A percentile compares a stretch with the other conserved stretches of the same genome.
Evolutionary conservation across 2,797 vertebrate species (phyloP).

Genomic region (Lacerta agilis): DNA sequence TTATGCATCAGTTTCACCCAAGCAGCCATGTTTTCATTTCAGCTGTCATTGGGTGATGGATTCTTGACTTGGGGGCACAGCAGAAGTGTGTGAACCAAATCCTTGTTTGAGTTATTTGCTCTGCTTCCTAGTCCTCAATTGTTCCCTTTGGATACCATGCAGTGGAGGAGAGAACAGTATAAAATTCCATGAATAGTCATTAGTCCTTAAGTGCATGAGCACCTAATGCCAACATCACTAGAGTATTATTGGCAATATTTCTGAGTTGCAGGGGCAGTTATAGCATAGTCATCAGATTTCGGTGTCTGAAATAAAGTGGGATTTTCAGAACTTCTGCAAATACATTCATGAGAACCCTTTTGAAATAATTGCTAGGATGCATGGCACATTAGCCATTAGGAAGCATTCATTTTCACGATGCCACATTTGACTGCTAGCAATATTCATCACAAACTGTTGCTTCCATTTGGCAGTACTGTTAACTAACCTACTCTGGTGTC

Average conservation of each 20-base stretch:
- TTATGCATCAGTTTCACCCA: not conserved
- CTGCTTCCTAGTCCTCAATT: constrained; percentile 4
- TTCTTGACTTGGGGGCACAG: constrained; percentile 6
- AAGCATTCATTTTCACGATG: not conserved
- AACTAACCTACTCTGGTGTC: not conserved
- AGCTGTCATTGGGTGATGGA: not conserved
- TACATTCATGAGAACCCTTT: not conserved
- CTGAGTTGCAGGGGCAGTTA: not conserved
- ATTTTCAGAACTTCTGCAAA: not conserved
- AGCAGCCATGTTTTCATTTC: constrained; percentile 13
- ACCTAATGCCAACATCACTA: not conserved
- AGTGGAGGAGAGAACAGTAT: not conserved
- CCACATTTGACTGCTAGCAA: not conserved
- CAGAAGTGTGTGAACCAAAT: not conserved
- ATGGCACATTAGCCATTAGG: not conserved
- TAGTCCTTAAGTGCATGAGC: not conserved
- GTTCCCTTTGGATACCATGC: not conserved
- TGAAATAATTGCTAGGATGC: not conserved
- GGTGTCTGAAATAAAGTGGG: not conserved
- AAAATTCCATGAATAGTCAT: not conserved
- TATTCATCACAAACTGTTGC: not conserved
- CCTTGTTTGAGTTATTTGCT: constrained; percentile 12
- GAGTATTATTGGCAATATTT: not conserved
- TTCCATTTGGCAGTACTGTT: not conserved
- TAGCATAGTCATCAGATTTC: not conserved